Evolutionary conservation across 2,888 invertebrate genomes (phyloP), one percentile per base, ranked within the genome.

Genomic region (Erebia aethiops): DNA sequence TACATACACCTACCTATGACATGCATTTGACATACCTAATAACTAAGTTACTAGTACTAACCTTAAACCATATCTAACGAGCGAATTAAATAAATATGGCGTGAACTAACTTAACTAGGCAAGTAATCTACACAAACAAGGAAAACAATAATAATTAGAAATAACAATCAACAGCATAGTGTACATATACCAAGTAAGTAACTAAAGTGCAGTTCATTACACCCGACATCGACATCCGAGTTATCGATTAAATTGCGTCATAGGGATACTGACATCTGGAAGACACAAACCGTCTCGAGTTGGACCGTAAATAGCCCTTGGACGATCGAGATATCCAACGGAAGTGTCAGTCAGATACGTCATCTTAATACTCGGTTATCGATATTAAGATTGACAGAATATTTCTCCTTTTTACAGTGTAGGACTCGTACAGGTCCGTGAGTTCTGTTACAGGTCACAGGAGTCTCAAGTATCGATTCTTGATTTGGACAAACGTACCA

Each of bases 321-420:
- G 78, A 76, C 78, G 77, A 73, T 71, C 77, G 77, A 84, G 82
- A 85, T 89, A 89, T 89, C 89, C 82, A 81, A 79, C 90, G 92
- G 91, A 92, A 86, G 87, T 86, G 85, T 88, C 91, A 90, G 87
- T 91, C 88, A 77, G 75, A 75, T 74, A 77, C 73, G 76, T 76
- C 76, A 75, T 69, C 61, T 54, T 66, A 72, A 52, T 43, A n/a
- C 57, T 67, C 43, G 10, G 35, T 65, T 71, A 69, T 71, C 69
- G 70, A 69, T 71, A 67, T 60, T 58, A 57, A 7, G 35, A 43
- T 46, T 43, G 41, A 16, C 43, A 61, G 11, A 16, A 16, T 18
- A 61, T 46, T 61, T 18, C 18, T 43, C 41, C 43, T 13, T 16
- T 11, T 16, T 61, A 43, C 11, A 13, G 18, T 13, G 16, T 46